phyloP scores from a whole-genome alignment of 2,797 vertebrate species.

The Leptoclinus maculatus region DNA sequence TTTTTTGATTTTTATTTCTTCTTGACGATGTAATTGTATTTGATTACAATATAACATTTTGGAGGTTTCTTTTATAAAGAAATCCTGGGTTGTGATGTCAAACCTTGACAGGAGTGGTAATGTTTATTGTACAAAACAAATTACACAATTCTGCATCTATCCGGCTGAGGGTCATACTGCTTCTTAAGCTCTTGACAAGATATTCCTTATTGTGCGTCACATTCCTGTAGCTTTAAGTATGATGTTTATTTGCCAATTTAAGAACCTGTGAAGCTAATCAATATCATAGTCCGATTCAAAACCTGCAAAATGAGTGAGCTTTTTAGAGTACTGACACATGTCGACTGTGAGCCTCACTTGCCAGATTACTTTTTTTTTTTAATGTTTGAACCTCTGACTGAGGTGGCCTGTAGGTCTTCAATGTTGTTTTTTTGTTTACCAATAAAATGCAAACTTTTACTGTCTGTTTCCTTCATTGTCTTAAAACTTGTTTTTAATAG shows the following conservation, averaged over 20 bases:
- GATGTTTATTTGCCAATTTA: conserved; percentile 44
- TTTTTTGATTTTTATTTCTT: not conserved
- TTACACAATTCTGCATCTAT: conserved; percentile 27
- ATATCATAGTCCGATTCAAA: conserved; percentile 29
- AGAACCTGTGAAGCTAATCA: conserved; percentile 51
- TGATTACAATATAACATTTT: conserved; percentile 6
- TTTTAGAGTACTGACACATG: conserved; percentile 49
- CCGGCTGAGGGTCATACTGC: not conserved
- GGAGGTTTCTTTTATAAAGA: conserved; percentile 66
- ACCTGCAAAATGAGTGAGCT: conserved; percentile 26
- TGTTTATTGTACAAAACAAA: conserved; percentile 20
- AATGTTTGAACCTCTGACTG: conserved; percentile 39
- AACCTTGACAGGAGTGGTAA: not conserved
- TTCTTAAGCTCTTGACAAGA: conserved; percentile 24
- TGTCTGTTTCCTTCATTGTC: conserved; percentile 30
- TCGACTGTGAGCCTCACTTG: conserved; percentile 53
- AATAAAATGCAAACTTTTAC: conserved; percentile 79
- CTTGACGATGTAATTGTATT: not conserved
- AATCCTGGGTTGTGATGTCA: conserved; percentile 35
- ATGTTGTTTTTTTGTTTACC: conserved; percentile 67
- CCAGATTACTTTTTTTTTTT: conserved; percentile 27
- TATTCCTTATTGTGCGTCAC: conserved; percentile 24
- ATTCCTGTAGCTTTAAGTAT: conserved; percentile 39
- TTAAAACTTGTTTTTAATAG: not conserved
- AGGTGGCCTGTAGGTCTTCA: conserved; percentile 57